Percentiles rank a stretch among this genome's conserved stretches.
phyloP scores from a whole-genome alignment of 2,888 invertebrate species.

The Pinctada fucata region DNA sequence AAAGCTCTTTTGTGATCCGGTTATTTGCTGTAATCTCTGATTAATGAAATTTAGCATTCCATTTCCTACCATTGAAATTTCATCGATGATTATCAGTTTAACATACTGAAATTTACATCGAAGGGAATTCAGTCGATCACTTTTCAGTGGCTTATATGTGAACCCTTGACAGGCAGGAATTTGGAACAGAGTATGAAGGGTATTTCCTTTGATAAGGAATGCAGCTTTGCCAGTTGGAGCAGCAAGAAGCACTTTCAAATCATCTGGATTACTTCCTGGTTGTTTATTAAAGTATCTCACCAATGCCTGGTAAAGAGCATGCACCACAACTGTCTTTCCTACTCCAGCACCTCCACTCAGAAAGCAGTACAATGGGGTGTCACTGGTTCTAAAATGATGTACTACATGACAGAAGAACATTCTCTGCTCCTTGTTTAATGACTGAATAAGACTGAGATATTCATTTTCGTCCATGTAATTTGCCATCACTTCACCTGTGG shows the following conservation, averaged over 20 bases:
- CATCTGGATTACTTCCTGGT: conserved; percentile 25
- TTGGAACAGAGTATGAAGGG: conserved; percentile 34
- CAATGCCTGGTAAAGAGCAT: conserved; percentile 27
- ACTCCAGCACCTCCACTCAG: conserved; percentile 42
- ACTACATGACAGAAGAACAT: conserved; percentile 33
- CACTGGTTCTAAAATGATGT: conserved; percentile 24
- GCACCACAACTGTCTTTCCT: too few relatives aligned
- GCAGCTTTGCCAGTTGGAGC: conserved; percentile 51
- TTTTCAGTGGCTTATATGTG: conserved; percentile 28
- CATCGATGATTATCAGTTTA: conserved; percentile 50
- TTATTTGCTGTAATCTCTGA: conserved; percentile 41
- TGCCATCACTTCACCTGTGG: neutral
- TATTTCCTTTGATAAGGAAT: conserved; percentile 34
- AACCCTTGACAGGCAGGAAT: conserved; percentile 44
- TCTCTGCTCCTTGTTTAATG: conserved; percentile 33
- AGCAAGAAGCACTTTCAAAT: conserved; percentile 31
- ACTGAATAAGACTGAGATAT: conserved; percentile 12
- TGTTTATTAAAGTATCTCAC: neutral
- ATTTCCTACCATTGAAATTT: conserved; percentile 50
- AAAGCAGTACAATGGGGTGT: conserved; percentile 28
- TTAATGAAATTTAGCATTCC: conserved; percentile 38
- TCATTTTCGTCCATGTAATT: conserved; percentile 24
- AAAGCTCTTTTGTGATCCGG: conserved; percentile 29
- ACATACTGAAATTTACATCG: conserved; percentile 30
- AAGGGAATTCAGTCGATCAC: too few relatives aligned